Evolutionary conservation across 2,113 vertebrate species (phyloP).

Genomic region (Okapia johnstoni): DNA sequence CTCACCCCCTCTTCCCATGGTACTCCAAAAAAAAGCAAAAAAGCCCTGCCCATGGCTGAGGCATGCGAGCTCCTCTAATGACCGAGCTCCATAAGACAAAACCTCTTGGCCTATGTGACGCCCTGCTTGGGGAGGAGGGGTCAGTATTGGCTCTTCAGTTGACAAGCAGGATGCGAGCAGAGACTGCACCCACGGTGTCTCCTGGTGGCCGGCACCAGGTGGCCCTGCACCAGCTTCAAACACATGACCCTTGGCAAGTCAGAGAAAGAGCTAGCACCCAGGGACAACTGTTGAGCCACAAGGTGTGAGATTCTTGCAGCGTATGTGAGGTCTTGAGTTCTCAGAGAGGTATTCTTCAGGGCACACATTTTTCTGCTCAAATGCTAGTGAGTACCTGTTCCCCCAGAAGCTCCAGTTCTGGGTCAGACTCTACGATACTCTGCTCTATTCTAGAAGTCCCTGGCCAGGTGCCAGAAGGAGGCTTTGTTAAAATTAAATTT

Average conservation of each 20-base stretch:
- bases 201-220: not conserved
- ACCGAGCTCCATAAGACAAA: not conserved
- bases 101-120: not conserved
- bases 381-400: not conserved
- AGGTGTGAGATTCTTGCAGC: not conserved
- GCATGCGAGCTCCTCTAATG: not conserved
- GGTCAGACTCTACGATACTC: not conserved
- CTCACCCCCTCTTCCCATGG: not conserved
- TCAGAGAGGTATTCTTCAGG: constrained; percentile 23
- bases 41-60: not conserved
- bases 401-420: not conserved
- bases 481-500: not conserved
- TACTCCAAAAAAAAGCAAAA: not conserved
- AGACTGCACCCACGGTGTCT: not conserved
- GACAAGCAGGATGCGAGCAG: not conserved
- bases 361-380: not conserved
- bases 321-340: constrained; percentile 21
- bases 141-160: not conserved
- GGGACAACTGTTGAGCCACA: not conserved
- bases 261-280: constrained; percentile 34
- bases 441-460: not conserved
- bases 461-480: not conserved
- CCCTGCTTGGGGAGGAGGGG: not conserved
- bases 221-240: not conserved
- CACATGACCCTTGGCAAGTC: not conserved